phyloP scores from a whole-genome alignment of 2,888 invertebrate species.

The Drosophila percnosoma region DNA sequence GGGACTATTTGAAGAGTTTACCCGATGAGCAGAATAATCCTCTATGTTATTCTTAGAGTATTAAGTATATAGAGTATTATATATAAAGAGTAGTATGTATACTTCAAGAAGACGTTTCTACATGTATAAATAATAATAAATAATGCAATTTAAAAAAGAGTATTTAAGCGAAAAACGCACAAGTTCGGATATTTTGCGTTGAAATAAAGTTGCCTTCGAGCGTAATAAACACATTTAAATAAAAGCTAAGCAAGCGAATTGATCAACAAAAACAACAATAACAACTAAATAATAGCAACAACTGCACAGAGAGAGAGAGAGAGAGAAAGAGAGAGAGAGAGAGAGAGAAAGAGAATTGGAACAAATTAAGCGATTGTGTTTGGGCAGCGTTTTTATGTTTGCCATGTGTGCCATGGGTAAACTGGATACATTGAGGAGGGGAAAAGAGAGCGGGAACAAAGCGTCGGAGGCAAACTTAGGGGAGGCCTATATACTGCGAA shows the following conservation, averaged over 20 bases:
- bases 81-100: background rate
- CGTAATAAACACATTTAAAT: slow-evolving; percentile 70
- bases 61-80: background rate
- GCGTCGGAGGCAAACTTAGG: background rate
- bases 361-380: slow-evolving; percentile 66
- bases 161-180: slow-evolving; percentile 4
- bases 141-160: background rate
- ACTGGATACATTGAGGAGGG: slow-evolving; percentile 20
- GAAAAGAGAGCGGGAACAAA: background rate
- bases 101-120: too few relatives aligned
- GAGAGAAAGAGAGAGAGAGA: too few relatives aligned
- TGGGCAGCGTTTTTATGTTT: slow-evolving; percentile 31
- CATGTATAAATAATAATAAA: background rate
- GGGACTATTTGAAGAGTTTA: background rate
- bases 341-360: slow-evolving; percentile 38
- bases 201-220: slow-evolving; percentile 50
- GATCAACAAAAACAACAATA: slow-evolving; percentile 59
- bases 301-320: background rate
- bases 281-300: slow-evolving; percentile 34
- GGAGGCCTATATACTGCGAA: background rate
- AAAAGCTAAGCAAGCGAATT: slow-evolving; percentile 75
- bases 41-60: background rate
- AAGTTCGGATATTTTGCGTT: slow-evolving; percentile 33
- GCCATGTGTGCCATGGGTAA: slow-evolving; percentile 28
- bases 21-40: background rate